Evolutionary conservation across 2,113 vertebrate species (phyloP), one percentile per base, ranked within the genome.

Genomic region (Centropristis striata): DNA sequence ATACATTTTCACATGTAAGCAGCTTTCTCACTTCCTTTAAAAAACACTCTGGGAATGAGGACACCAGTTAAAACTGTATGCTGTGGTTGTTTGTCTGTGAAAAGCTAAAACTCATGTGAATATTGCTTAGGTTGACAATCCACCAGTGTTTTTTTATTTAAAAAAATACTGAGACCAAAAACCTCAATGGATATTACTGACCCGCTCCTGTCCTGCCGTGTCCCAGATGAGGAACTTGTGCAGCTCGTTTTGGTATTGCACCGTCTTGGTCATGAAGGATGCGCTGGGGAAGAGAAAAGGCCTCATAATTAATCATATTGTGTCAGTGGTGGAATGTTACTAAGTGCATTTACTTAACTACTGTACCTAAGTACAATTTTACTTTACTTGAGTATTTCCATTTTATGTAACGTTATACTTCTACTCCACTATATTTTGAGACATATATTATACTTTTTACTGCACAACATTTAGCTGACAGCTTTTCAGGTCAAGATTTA

Each of bases 151-250:
- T 49, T 44, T 12, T 39, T n/a, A n/a, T n/a, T n/a, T n/a, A n/a
- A 63, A 27, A 5, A 21, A 73, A 59, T 0, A 21, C 64, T 42
- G 12, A 27, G 5, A 23, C 7, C n/a, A 71, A 59, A 32, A 57
- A 37, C 13, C 20, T 60, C 50, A 37, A 46, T 6, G 28, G 8
- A 53, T 18, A 7, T 49, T 81, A 95, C 97, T 94, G 71, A 98
- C 98, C 95, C 98, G 90, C 65, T 99, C 98, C 89, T 99, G 98
- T 88, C 98, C 98, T 67, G 98, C 98, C 39, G 97, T 98, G 86
- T 98, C 98, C 98, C 98, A 99, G 92, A 99, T 99, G 80, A 99
- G 95, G 92, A 98, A 99, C 92, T 99, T 99, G 95, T 99, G 98
- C 41, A 98, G 93, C 90, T 98, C 97, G 82, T 96, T 98, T 90